Evolutionary conservation across 2,113 vertebrate species (phyloP).

Genomic region (Alosa alosa): DNA sequence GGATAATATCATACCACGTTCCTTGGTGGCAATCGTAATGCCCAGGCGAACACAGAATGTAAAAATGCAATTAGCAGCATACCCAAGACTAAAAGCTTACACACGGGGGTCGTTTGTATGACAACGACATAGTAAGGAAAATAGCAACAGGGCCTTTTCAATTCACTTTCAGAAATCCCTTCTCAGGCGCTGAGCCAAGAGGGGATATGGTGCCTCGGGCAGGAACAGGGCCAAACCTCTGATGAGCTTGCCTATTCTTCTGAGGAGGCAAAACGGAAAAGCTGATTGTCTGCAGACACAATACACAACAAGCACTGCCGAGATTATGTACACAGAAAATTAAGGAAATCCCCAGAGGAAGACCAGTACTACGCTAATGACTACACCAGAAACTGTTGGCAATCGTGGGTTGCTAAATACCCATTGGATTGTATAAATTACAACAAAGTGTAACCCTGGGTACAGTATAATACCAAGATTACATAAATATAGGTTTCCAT

Average conservation of each 20-base stretch:
- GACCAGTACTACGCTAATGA: conserved; percentile 46
- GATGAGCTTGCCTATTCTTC: conserved; percentile 59
- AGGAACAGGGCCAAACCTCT: conserved; percentile 46
- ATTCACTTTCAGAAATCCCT: conserved; percentile 43
- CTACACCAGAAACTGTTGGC: conserved; percentile 21
- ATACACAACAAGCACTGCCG: conserved; percentile 38
- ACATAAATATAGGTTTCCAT: neutral
- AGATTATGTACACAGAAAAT: conserved; percentile 42
- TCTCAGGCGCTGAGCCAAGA: conserved; percentile 52
- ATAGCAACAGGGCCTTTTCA: conserved; percentile 22
- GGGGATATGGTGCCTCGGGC: conserved; percentile 44
- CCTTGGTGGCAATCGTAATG: neutral
- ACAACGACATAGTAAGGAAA: neutral
- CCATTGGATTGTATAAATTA: neutral
- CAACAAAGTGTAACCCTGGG: neutral
- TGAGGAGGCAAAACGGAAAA: conserved; percentile 60
- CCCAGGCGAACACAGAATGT: neutral
- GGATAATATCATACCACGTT: neutral
- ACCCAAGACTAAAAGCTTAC: neutral
- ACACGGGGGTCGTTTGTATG: neutral
- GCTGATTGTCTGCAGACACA: conserved; percentile 62
- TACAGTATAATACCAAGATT: neutral
- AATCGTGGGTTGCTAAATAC: conserved; percentile 2
- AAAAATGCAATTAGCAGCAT: neutral
- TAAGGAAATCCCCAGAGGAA: conserved; percentile 51